phyloP scores from a whole-genome alignment of 2,113 vertebrate species.

The Callospermophilus lateralis region DNA sequence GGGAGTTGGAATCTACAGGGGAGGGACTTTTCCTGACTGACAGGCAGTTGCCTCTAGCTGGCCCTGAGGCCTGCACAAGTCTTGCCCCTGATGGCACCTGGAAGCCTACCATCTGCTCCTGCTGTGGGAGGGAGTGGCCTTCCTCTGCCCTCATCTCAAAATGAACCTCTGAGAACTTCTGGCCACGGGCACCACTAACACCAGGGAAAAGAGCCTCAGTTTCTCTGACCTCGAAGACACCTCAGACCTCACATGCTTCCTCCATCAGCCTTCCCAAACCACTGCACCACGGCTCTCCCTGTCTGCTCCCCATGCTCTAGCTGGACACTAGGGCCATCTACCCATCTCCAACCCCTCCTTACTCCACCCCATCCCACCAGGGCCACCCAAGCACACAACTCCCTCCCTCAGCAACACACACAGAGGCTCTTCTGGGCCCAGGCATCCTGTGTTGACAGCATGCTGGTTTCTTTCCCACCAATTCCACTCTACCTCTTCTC shows the following conservation, averaged over 20 bases:
- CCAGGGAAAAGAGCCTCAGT: not conserved
- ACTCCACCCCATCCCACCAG: not conserved
- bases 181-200: not conserved
- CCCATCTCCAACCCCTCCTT: not conserved
- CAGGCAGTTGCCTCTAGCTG: not conserved
- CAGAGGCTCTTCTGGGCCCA: not conserved
- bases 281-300: not conserved
- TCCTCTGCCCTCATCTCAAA: not conserved
- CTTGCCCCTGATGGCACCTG: not conserved
- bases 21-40: not conserved
- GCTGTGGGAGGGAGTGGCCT: not conserved
- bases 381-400: not conserved
- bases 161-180: not conserved
- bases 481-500: not conserved
- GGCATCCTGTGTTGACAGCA: not conserved
- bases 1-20: not conserved
- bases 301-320: not conserved
- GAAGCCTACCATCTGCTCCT: not conserved
- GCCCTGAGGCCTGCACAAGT: not conserved
- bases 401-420: rapidly evolving
- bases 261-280: not conserved
- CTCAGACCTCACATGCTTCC: not conserved
- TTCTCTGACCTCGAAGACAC: not conserved
- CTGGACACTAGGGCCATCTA: not conserved
- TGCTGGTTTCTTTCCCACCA: not conserved